Percentiles rank a stretch among this genome's conserved stretches.
Conservation (phyloP, 1,140 invertebrate genomes). For the Lordiphosa stackelbergi region DNA sequence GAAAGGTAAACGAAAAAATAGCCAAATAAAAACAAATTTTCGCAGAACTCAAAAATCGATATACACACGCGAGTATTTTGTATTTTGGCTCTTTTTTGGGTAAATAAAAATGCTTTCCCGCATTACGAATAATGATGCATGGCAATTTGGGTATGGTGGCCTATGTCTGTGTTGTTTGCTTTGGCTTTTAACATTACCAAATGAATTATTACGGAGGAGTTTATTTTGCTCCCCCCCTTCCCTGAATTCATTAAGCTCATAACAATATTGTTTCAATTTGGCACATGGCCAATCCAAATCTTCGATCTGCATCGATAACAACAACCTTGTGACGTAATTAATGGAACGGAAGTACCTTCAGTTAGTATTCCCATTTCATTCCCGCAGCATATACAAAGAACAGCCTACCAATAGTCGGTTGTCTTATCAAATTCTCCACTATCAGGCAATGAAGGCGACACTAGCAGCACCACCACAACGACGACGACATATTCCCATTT, state of each 20-base stretch:
- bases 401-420: no score
- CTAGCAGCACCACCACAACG: neutral
- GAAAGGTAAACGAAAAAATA: constrained; percentile 15
- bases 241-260: no score
- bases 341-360: constrained; percentile 44
- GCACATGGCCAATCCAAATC: constrained; percentile 27
- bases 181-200: constrained; percentile 26
- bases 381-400: neutral
- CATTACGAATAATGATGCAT: constrained; percentile 46
- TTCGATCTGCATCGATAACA: constrained; percentile 12
- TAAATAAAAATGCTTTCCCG: constrained; percentile 48
- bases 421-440: no score
- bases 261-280: neutral
- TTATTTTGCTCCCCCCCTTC: no score
- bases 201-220: constrained; percentile 19
- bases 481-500: constrained; percentile 34
- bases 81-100: constrained; percentile 14
- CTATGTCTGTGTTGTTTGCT: constrained; percentile 22
- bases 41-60: constrained; percentile 4
- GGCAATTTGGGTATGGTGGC: constrained; percentile 16
- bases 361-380: no score
- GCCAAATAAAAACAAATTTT: constrained; percentile 6
- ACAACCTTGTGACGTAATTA: constrained; percentile 55
- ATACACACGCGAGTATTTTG: constrained; percentile 2
- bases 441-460: no score